Evolutionary conservation across 2,113 vertebrate genomes (phyloP).

Genomic region (Datnioides undecimradiatus): DNA sequence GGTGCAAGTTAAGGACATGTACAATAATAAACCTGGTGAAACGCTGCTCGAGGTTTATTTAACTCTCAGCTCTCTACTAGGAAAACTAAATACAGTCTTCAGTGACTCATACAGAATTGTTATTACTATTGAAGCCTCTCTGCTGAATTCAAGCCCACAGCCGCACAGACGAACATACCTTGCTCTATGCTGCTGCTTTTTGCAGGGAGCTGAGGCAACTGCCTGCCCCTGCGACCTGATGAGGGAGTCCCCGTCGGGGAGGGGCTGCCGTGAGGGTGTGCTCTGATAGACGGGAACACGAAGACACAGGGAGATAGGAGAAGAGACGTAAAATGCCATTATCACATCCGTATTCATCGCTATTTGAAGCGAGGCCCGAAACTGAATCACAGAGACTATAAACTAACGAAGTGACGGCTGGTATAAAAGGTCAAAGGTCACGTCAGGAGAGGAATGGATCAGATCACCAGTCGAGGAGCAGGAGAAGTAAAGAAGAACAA

Average conservation of each 20-base stretch:
- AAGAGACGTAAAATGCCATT: neutral
- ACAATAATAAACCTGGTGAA: too few relatives aligned
- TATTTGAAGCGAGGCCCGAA: neutral
- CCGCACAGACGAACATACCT: constrained; percentile 82
- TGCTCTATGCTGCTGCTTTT: constrained; percentile 96
- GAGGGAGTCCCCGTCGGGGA: constrained; percentile 87
- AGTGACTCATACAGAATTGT: neutral
- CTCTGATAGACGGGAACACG: constrained; percentile 80
- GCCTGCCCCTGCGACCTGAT: constrained; percentile 90
- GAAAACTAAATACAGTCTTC: neutral
- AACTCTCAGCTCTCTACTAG: neutral
- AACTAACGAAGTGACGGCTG: neutral
- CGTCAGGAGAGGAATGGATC: constrained; percentile 8
- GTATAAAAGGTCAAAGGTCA: constrained; percentile 36
- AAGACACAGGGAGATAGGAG: constrained; percentile 47
- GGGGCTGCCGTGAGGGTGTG: constrained; percentile 87
- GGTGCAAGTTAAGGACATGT: too few relatives aligned
- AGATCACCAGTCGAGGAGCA: neutral
- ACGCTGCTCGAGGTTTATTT: too few relatives aligned
- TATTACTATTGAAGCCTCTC: neutral
- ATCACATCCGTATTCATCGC: neutral
- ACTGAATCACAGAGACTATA: constrained; percentile 12
- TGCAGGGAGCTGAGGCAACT: constrained; percentile 95
- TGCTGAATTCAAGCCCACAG: neutral
- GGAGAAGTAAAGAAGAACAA: constrained; percentile 3